Evolutionary conservation across 2,113 vertebrate genomes (phyloP).

Genomic region (Merops nubicus): DNA sequence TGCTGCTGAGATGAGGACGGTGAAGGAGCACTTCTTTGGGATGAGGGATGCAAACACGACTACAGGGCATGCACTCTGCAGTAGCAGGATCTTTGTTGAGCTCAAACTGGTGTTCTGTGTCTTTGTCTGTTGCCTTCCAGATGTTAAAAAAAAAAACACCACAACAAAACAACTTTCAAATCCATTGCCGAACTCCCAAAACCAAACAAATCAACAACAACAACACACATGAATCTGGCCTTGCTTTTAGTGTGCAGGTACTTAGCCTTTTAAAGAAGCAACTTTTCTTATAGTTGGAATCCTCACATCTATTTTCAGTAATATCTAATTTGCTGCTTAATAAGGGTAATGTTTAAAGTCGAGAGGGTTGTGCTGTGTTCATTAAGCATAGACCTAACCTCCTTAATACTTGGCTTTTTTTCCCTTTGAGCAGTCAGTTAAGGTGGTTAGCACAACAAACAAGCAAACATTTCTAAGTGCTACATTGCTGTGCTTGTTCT

Average conservation of each 20-base stretch:
- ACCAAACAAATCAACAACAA: background rate
- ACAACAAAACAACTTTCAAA: too few species aligned
- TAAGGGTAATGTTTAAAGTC: background rate
- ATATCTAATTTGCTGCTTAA: background rate
- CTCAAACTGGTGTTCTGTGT: background rate
- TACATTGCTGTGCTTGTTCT: background rate
- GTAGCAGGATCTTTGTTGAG: background rate
- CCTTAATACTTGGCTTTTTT: background rate
- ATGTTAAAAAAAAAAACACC: background rate
- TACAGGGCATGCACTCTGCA: accelerated
- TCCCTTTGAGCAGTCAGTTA: background rate
- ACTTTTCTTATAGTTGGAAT: background rate
- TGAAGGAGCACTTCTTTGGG: background rate
- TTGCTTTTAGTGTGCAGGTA: background rate
- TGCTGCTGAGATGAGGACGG: background rate
- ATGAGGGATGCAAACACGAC: accelerated
- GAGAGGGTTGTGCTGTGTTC: background rate
- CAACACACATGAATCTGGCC: background rate
- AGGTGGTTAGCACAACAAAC: background rate
- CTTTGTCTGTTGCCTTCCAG: background rate
- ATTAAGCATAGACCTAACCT: too few species aligned
- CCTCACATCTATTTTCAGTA: background rate
- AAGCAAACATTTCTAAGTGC: background rate
- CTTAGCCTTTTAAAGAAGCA: background rate
- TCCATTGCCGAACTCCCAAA: background rate